These are phyloP conservation scores for Incurvaria masculella DNA, from an alignment of 2,888 invertebrate species.

Conservation along the genomic window DNA sequence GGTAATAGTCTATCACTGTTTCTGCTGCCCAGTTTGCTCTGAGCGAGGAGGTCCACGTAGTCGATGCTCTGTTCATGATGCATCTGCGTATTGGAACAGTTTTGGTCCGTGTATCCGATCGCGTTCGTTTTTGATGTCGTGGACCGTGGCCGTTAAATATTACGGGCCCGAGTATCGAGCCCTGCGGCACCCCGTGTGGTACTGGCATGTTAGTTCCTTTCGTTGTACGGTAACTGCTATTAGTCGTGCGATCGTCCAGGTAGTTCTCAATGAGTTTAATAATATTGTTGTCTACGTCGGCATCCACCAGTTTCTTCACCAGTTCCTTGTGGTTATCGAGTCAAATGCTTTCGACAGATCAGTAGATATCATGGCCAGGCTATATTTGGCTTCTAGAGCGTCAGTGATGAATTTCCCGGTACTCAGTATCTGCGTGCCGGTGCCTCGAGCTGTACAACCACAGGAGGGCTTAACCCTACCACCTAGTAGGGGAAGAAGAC, in stretches of 20 bases:
- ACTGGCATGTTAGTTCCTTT: neutral
- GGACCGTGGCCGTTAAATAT: too few species aligned
- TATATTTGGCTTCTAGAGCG: neutral
- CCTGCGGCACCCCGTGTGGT: slow-evolving; percentile 2
- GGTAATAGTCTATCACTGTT: too few species aligned
- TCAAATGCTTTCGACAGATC: slow-evolving; percentile 2
- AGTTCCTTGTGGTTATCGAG: slow-evolving; percentile 1
- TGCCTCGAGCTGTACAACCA: too few species aligned
- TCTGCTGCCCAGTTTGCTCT: too few species aligned
- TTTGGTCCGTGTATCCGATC: too few species aligned
- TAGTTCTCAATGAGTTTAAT: slow-evolving; percentile 3
- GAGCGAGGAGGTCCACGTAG: too few species aligned
- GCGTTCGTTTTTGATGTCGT: too few species aligned
- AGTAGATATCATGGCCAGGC: neutral
- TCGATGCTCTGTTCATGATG: too few species aligned
- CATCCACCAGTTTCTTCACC: neutral
- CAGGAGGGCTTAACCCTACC: too few species aligned
- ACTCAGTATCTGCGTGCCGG: neutral
- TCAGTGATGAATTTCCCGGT: neutral
- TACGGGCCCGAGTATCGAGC: slow-evolving; percentile 1
- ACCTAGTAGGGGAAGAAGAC: too few species aligned
- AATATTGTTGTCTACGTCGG: neutral
- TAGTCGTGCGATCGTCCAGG: neutral
- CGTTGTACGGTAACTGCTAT: neutral
- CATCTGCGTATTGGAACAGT: too few species aligned